Evolutionary conservation across 2,797 vertebrate species (phyloP).

Genomic region (Lepus oiostolus): DNA sequence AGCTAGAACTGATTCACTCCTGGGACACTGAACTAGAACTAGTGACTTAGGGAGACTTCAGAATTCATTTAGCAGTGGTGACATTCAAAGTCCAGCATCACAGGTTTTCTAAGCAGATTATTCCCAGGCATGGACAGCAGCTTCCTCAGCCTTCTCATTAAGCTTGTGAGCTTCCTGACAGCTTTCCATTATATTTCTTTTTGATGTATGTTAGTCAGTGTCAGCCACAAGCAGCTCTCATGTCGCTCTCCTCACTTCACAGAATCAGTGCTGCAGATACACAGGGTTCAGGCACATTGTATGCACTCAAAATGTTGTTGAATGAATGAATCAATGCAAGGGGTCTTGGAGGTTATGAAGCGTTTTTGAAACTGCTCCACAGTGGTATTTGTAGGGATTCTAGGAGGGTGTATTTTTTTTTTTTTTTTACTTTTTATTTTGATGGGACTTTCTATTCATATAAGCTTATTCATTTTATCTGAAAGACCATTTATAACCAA

Average conservation of each 20-base stretch:
- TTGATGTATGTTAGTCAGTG: not conserved
- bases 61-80: not conserved
- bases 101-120: not conserved
- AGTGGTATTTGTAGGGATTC: not conserved
- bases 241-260: conserved; percentile 6
- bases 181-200: not conserved
- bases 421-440: conserved; percentile 13
- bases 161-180: conserved; percentile 1
- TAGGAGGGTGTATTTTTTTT: not conserved
- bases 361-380: conserved; percentile 7
- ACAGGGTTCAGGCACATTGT: not conserved
- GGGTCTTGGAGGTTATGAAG: not conserved
- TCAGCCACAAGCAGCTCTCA: not conserved
- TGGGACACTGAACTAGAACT: not conserved
- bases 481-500: conserved; percentile 15
- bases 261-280: not conserved
- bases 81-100: not conserved
- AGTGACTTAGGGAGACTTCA: not conserved
- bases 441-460: conserved; percentile 35
- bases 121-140: not conserved
- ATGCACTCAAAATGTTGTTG: not conserved
- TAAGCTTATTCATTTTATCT: conserved; percentile 35
- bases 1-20: not conserved
- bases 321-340: not conserved
- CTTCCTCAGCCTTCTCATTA: not conserved